These are phyloP conservation scores for Bruchidius siliquastri DNA, from an alignment of 2,888 invertebrate genomes.

Conservation along the genomic window DNA sequence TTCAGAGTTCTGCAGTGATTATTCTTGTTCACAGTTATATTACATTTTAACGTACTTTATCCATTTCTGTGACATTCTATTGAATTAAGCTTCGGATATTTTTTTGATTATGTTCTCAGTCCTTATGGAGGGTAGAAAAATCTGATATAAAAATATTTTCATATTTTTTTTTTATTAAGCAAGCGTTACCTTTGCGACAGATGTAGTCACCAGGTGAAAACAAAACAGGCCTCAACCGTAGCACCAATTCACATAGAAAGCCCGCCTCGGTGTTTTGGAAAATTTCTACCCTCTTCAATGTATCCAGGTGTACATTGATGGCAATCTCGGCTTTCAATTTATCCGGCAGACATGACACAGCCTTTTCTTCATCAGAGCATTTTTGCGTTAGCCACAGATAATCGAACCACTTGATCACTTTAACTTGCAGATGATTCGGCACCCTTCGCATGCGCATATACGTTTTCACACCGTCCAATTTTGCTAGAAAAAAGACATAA, in stretches of 20 bases:
- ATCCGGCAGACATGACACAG: slow-evolving; percentile 92
- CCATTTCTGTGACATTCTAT: too few species aligned
- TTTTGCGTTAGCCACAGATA: slow-evolving; percentile 98
- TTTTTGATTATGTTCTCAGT: too few species aligned
- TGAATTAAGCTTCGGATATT: too few species aligned
- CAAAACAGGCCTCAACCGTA: slow-evolving; percentile 88
- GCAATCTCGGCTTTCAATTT: slow-evolving; percentile 98
- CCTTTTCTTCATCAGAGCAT: slow-evolving; percentile 95
- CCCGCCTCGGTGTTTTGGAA: slow-evolving; percentile 99
- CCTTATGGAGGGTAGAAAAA: too few species aligned
- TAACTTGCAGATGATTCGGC: slow-evolving; percentile 90
- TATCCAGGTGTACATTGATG: slow-evolving; percentile 98
- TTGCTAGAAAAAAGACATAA: slow-evolving; percentile 65
- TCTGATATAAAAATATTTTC: too few species aligned
- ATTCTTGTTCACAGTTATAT: too few species aligned
- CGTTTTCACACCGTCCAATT: slow-evolving; percentile 96
- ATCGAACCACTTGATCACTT: slow-evolving; percentile 99
- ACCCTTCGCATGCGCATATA: slow-evolving; percentile 97
- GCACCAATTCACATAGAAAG: slow-evolving; percentile 94
- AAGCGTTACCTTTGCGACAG: slow-evolving; percentile 97
- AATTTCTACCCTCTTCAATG: slow-evolving; percentile 94
- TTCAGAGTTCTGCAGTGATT: too few species aligned
- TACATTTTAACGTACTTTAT: too few species aligned
- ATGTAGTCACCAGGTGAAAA: slow-evolving; percentile 99
- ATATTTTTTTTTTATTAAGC: too few species aligned